A percentile compares a stretch with the other conserved stretches of the same genome.
phyloP scores from a whole-genome alignment of 2,888 invertebrate genomes.

The Amiota communis region DNA sequence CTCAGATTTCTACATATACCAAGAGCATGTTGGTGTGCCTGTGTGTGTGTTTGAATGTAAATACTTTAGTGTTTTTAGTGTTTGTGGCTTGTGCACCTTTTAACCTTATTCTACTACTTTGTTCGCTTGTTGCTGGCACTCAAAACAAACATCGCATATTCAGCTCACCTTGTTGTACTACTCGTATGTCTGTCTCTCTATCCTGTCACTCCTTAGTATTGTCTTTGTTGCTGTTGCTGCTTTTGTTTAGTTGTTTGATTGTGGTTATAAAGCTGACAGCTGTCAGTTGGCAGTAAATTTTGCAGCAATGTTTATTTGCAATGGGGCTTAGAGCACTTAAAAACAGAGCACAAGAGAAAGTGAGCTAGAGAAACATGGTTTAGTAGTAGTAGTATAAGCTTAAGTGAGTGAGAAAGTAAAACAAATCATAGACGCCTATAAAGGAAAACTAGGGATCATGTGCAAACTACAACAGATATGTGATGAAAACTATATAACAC shows the following conservation, averaged over 20 bases:
- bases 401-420: too few species aligned
- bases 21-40: too few species aligned
- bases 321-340: conserved; percentile 9
- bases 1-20: too few species aligned
- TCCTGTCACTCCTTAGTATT: conserved; percentile 12
- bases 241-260: conserved; percentile 56
- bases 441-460: too few species aligned
- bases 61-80: conserved; percentile 29
- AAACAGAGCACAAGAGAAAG: too few species aligned
- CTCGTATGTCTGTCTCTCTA: background rate
- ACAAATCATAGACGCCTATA: too few species aligned
- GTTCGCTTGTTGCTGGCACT: conserved; percentile 22
- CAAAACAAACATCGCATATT: background rate
- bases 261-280: conserved; percentile 68
- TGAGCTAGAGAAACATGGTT: too few species aligned
- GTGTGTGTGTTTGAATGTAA: background rate
- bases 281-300: conserved; percentile 67
- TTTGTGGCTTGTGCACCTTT: conserved; percentile 52
- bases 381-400: too few species aligned
- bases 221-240: conserved; percentile 33
- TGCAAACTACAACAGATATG: too few species aligned
- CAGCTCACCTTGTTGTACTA: conserved; percentile 20
- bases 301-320: conserved; percentile 66
- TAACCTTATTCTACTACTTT: conserved; percentile 7
- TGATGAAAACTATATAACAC: too few species aligned